These are phyloP conservation scores for Notothenia coriiceps DNA, from an alignment of 2,113 vertebrate species.

Conservation along the genomic window DNA sequence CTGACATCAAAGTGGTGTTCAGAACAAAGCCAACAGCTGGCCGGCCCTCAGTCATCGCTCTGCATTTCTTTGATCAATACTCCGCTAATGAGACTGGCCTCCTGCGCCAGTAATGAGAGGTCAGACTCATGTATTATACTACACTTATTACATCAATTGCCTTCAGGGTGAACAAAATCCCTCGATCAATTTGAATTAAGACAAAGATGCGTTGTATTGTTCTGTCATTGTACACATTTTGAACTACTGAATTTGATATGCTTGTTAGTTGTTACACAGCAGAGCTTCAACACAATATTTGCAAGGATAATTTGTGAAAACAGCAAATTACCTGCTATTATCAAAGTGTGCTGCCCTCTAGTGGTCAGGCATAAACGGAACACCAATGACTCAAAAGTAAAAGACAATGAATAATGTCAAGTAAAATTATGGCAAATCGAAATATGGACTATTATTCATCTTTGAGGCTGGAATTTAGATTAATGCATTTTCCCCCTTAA, in stretches of 20 bases:
- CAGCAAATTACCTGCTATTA: neutral
- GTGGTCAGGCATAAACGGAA: constrained; percentile 18
- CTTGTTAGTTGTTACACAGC: neutral
- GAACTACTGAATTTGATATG: neutral
- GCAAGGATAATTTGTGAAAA: neutral
- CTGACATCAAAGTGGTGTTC: constrained; percentile 71
- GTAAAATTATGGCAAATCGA: neutral
- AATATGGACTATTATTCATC: neutral
- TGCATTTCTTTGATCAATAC: constrained; percentile 70
- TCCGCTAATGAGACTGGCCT: constrained; percentile 45
- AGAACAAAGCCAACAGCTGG: constrained; percentile 72
- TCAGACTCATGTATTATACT: constrained; percentile 37
- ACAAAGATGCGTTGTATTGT: neutral
- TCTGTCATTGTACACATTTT: neutral
- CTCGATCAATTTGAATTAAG: constrained; percentile 38
- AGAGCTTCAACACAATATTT: neutral
- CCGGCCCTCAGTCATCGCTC: constrained; percentile 40
- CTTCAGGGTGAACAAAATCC: constrained; percentile 34
- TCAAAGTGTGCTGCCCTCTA: constrained; percentile 58
- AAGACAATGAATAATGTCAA: neutral
- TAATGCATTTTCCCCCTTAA: neutral
- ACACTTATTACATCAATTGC: constrained; percentile 33
- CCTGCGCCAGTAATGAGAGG: constrained; percentile 43
- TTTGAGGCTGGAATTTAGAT: neutral
- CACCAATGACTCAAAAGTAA: too few relatives aligned